Evolutionary conservation across 2,113 vertebrate genomes (phyloP).

Genomic region (Microcebus tavaratra): DNA sequence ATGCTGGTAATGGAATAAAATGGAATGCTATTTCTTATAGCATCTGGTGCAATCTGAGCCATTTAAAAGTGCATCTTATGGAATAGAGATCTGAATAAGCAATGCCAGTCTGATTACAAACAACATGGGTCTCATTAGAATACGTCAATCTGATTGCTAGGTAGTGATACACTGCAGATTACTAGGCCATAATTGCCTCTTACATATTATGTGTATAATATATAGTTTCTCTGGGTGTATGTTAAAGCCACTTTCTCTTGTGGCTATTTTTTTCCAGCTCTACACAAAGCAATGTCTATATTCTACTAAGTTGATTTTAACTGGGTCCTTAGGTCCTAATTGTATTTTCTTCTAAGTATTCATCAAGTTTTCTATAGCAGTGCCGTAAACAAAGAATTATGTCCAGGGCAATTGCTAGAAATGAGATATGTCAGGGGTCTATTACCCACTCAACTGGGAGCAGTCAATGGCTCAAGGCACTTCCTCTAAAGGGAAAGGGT

Average conservation of each 20-base stretch:
- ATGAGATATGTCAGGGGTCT: constrained; percentile 83
- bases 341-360: constrained; percentile 79
- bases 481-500: constrained; percentile 81
- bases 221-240: constrained; percentile 60
- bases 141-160: constrained; percentile 76
- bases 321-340: constrained; percentile 68
- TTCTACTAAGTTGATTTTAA: constrained; percentile 80
- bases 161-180: constrained; percentile 77
- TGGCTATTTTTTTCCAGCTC: constrained; percentile 73
- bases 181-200: constrained; percentile 69
- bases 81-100: constrained; percentile 72
- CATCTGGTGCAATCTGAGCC: constrained; percentile 71
- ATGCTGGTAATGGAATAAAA: constrained; percentile 76
- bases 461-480: constrained; percentile 80
- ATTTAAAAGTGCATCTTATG: constrained; percentile 75
- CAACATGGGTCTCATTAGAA: constrained; percentile 79
- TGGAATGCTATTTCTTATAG: constrained; percentile 71
- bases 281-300: constrained; percentile 71
- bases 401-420: constrained; percentile 80
- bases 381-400: constrained; percentile 84
- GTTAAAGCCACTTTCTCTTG: constrained; percentile 57
- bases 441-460: constrained; percentile 79
- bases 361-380: constrained; percentile 75
- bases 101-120: constrained; percentile 78
- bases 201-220: constrained; percentile 65